Evolutionary conservation across 2,888 invertebrate species (phyloP), one percentile per base, ranked within the genome.

Genomic region (Carterocephalus palaemon): DNA sequence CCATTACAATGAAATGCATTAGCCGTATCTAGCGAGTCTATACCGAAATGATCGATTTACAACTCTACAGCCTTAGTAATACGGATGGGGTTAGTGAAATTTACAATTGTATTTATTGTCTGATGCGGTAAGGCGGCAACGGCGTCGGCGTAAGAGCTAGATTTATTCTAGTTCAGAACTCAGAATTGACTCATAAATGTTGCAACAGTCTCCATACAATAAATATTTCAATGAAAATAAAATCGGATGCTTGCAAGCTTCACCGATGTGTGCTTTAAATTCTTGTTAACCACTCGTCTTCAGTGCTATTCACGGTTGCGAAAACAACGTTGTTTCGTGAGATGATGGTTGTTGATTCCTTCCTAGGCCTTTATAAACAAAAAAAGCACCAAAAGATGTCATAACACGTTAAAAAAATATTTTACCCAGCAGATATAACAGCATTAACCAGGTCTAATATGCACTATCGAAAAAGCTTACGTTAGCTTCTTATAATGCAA

Each of bases 141-240:
- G 4, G 19, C 34, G 37, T 28, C 20, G 23, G 26, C n/a, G 24
- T 33, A 41, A 32, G 40, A 32, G 24, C 40, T 23, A 41, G 40
- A 41, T 41, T 41, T 41, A 41, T 41, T 32, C 32, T 41, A 24
- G 40, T 24, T 24, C 24, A 31, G 7, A 17, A 41, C 41, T 24
- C 24, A 31, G 7, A 17, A 41, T 32, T 41, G 41, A 41, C n/a
- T 41, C 33, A 41, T 33, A 19, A 33, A 41, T 41, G 17, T 41
- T 41, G 41, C 31, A 41, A 41, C 13, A 34, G 34, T 8, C 34
- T 34, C 13, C 19, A 8, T 41, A 33, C 23, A 41, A 33, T 33
- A 41, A 33, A 33, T 33, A 33, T 33, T 12, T 31, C 32, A 13
- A 16, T 28, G n/a, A 28, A 15, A 3, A 28, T 15, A 17, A 7